Percentiles rank a stretch among this genome's conserved stretches.
These are phyloP conservation scores for Boleophthalmus pectinirostris DNA, from an alignment of 2,113 vertebrate species.

Conservation along the genomic window DNA sequence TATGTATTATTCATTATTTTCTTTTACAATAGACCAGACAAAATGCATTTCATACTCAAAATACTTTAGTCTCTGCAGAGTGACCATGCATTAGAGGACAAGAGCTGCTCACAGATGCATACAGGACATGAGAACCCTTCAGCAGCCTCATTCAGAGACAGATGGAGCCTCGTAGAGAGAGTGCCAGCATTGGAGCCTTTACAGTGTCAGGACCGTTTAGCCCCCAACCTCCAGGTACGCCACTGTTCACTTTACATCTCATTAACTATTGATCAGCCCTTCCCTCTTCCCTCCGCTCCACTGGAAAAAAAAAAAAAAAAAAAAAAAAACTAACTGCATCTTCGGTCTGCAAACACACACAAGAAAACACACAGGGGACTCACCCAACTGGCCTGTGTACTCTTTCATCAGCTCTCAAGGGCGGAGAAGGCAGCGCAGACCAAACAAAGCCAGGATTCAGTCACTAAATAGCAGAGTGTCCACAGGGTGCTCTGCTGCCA, in stretches of 20 bases:
- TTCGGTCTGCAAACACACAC: slow-evolving; percentile 14
- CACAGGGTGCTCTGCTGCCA: slow-evolving; percentile 15
- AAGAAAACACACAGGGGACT: slow-evolving; percentile 30
- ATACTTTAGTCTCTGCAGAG: neutral
- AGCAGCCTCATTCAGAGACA: neutral
- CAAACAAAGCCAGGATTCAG: slow-evolving; percentile 31
- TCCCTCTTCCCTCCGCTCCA: slow-evolving; percentile 30
- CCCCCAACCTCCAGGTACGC: slow-evolving; percentile 53
- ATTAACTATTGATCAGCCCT: slow-evolving; percentile 66
- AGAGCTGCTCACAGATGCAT: slow-evolving; percentile 17
- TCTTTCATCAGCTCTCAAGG: slow-evolving; percentile 63
- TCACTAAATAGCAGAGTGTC: slow-evolving; percentile 30
- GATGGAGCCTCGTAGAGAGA: slow-evolving; percentile 19
- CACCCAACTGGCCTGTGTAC: slow-evolving; percentile 42
- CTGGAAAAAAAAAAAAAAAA: slow-evolving; percentile 14
- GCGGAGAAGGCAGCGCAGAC: slow-evolving; percentile 18
- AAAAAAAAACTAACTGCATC: neutral
- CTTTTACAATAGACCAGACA: neutral
- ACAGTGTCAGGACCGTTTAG: slow-evolving; percentile 50
- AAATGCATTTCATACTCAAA: neutral
- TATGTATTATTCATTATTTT: neutral
- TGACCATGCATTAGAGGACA: slow-evolving; percentile 17
- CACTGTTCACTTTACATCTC: slow-evolving; percentile 66
- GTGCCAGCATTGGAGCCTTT: slow-evolving; percentile 33
- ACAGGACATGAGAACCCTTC: slow-evolving; percentile 9